phyloP scores from a whole-genome alignment of 2,113 vertebrate genomes.

The Boulengeromyrus knoepffleri region DNA sequence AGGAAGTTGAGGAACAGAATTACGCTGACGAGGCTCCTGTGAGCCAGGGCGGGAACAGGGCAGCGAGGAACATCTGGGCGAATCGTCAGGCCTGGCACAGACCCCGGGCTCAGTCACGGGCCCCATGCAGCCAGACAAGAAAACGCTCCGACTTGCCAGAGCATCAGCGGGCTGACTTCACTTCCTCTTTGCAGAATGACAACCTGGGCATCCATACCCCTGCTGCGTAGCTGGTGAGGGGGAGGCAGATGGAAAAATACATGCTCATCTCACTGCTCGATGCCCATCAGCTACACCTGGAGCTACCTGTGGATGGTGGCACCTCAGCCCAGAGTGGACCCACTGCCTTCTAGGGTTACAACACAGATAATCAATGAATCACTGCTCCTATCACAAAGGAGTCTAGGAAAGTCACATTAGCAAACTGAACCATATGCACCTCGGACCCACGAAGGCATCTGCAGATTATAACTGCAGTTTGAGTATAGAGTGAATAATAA shows the following conservation, averaged over 20 bases:
- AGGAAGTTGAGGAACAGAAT: not conserved
- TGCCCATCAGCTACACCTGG: not conserved
- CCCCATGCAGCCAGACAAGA: not conserved
- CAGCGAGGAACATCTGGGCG: constrained; percentile 44
- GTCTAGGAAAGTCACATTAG: not conserved
- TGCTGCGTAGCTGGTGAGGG: not conserved
- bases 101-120: not conserved
- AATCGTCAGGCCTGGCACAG: constrained; percentile 34
- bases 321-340: not conserved
- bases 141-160: not conserved
- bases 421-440: not conserved
- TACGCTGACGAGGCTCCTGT: not conserved
- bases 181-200: not conserved
- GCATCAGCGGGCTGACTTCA: not conserved
- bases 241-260: not conserved
- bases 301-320: not conserved
- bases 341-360: not conserved
- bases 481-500: not conserved
- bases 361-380: not conserved
- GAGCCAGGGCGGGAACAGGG: not conserved
- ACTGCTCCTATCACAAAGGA: not conserved
- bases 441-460: not conserved
- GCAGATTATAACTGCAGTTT: not conserved
- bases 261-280: constrained; percentile 12
- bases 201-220: not conserved